Base-by-base conservation (phyloP, 64 coral and sea anemone genomes). In the Catalaphyllia jardinei region DNA sequence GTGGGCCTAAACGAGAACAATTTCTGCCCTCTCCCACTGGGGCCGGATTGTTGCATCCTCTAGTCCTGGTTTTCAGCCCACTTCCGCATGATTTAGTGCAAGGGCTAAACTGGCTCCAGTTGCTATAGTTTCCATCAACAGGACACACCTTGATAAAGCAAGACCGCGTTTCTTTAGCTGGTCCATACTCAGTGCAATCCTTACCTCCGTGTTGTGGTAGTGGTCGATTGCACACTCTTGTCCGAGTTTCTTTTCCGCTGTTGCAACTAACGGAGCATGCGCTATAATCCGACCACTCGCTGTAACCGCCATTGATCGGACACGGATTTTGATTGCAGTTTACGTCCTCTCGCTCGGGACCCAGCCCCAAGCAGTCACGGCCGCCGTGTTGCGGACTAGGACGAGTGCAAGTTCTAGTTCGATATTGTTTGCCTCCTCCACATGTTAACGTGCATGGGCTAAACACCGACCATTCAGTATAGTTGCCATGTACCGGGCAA, bases 221-320 rank as follows among this genome's bases (percentile, higher is more conserved):
- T 29, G 97, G 97, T 49, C 88, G 81, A 31, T 78, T 86, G 54
- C 97, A 99, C 29, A 74, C 73, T 90, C 97, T 57, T 7, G 39
- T 86, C 64, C 97, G 78, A 27, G 20, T 91, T 78, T 67, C 88
- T 6, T 69, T 22, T 24, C 97, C 91, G 28, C 51, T 89, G 17
- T 89, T 80, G 52, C 97, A 99, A 2, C 91, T 95, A 0, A 60
- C 88, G 2, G 91, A 93, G 80, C 97, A 99, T 11, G 24, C 29
- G n/a, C 88, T 54, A 82, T 83, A 99, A 39, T 86, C 54, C 0
- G 97, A 93, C 97, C 97, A 99, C 14, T 78, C 51, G 11, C 86
- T 95, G 61, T 91, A 99, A 62, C 91, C 88, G 29, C 97, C 97
- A 65, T 98, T 49, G 46, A 98, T 89, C 0, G 96, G 93, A 39